These are phyloP conservation scores for Chelonus formosanus DNA, from an alignment of 2,888 invertebrate species.

Conservation along the genomic window DNA sequence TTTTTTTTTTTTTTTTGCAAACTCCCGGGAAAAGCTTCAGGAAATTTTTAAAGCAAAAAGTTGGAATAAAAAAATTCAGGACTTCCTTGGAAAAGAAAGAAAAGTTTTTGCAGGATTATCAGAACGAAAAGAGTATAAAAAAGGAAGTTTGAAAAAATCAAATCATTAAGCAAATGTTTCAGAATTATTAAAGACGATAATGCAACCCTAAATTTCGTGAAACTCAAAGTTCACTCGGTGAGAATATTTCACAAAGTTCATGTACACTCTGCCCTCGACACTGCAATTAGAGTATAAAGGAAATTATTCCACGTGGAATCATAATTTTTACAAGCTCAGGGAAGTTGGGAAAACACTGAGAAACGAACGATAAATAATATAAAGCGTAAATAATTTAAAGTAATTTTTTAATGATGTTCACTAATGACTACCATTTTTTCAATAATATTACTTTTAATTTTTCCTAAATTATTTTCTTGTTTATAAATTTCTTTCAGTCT, in stretches of 20 bases:
- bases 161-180: constrained; percentile 23
- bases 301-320: constrained; percentile 35
- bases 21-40: constrained; percentile 6
- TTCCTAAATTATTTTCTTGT: too few relatives aligned
- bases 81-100: neutral
- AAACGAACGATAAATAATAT: neutral
- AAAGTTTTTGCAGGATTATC: constrained; percentile 21
- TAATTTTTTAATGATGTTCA: too few relatives aligned
- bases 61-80: constrained; percentile 4
- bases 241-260: constrained; percentile 32
- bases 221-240: constrained; percentile 28
- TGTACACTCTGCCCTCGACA: constrained; percentile 16
- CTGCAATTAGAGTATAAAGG: constrained; percentile 31
- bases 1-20: neutral
- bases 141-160: constrained; percentile 8
- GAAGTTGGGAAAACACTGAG: neutral
- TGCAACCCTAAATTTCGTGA: constrained; percentile 25
- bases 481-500: too few relatives aligned
- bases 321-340: constrained; percentile 8
- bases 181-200: constrained; percentile 30
- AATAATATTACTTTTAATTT: too few relatives aligned
- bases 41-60: constrained; percentile 18
- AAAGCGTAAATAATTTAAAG: neutral
- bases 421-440: too few relatives aligned
- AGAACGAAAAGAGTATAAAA: neutral